Base-by-base conservation (phyloP, 2,888 invertebrate species). In the Eustalomyia histrio region DNA sequence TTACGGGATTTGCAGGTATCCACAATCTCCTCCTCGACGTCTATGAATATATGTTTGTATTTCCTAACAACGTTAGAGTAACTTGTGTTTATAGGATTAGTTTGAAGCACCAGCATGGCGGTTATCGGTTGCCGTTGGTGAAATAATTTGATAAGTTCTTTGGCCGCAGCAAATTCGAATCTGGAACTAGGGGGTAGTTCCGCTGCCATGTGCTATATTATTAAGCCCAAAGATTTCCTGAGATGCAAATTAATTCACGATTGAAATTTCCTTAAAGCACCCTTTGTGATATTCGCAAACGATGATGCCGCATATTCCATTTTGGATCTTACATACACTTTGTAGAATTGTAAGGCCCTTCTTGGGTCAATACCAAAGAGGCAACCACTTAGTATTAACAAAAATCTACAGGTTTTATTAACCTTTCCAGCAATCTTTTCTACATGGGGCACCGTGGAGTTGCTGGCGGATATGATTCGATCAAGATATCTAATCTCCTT, bases 241-340 rank as follows among this genome's bases (percentile, higher is more conserved):
- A 33, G 8, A 33, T 12, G 10, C 7, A 12, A 18, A 10, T 53
- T 53, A 1, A 21, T 18, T 6, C 4, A 8, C 14, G 53, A 10
- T 21, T 18, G 5, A 17, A 53, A 18, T 53, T 53, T 53, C 1
- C 1, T 10, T 2, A 18, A 2, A 3, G 53, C 53, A 1, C 1
- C 10, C 10, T 53, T 53, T 2, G 53, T 2, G 2, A 53, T 3
- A 12, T 53, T 53, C 3, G 53, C 17, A 9, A 53, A 53, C 5
- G 21, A 21, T 7, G 53, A 69, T 2, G 53, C 29, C 18, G 50
- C 57, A 50, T 58, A 71, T 60, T 71, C 69, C 0, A 71, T 60
- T 17, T 60, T 60, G 1, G 69, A 47, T 10, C 69, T 4, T 1
- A 18, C 39, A n/a, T 43, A 68, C 2, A 50, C 14, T 21, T 29